A percentile compares a stretch with the other conserved stretches of the same genome.
These are phyloP conservation scores for Neogale vison DNA, from an alignment of 2,113 vertebrate genomes.

Conservation along the genomic window DNA sequence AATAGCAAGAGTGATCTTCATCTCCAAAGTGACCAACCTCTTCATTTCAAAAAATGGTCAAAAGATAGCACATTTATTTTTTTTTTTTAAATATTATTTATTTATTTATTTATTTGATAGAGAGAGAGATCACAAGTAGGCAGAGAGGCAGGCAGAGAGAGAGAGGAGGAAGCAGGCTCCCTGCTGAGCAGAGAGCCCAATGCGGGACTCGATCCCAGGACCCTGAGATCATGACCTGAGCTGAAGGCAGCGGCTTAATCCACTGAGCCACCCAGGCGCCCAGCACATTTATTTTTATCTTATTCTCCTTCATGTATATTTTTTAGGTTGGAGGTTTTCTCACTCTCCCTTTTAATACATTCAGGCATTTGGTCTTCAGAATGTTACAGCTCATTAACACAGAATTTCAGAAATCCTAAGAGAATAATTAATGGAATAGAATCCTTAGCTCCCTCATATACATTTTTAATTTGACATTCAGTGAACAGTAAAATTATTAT, in stretches of 20 bases:
- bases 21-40: not conserved
- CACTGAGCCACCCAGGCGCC: no score
- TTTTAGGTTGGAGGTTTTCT: constrained; percentile 68
- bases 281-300: not conserved
- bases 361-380: constrained; percentile 73
- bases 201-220: no score
- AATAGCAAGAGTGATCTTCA: not conserved
- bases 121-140: no score
- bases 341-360: constrained; percentile 71
- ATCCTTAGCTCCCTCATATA: constrained; percentile 64
- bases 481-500: constrained; percentile 76
- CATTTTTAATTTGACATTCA: constrained; percentile 79
- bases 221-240: no score
- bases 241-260: no score
- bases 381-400: constrained; percentile 79
- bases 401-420: constrained; percentile 75
- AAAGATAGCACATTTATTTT: not conserved
- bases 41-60: not conserved
- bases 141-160: no score
- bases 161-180: no score
- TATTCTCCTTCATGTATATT: not conserved
- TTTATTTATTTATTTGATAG: no score
- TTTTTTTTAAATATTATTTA: no score
- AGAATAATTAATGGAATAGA: constrained; percentile 81
- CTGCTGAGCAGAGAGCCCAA: no score